Conservation (phyloP, 2,797 vertebrate genomes). For the Hapalemur alaotrensis region DNA sequence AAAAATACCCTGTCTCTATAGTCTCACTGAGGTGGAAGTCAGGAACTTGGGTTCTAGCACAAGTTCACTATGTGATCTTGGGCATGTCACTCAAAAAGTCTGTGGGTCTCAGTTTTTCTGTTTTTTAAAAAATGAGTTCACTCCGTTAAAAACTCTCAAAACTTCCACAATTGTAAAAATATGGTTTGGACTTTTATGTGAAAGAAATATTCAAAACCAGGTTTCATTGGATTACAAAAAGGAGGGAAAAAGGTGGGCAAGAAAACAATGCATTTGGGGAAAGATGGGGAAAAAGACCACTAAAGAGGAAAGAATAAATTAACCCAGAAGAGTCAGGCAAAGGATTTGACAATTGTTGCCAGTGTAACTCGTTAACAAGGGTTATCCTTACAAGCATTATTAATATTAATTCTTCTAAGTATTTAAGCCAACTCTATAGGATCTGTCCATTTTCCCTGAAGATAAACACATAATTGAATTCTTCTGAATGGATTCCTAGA, state of each 20-base stretch:
- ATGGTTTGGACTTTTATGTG: background rate
- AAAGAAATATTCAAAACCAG: background rate
- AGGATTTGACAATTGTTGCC: background rate
- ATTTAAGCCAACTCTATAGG: background rate
- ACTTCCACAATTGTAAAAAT: background rate
- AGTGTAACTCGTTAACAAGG: background rate
- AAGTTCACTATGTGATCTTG: background rate
- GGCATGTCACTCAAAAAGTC: background rate
- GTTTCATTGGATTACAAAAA: background rate
- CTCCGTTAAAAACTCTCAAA: background rate
- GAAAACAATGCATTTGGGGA: background rate
- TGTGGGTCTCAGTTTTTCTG: background rate
- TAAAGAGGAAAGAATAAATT: background rate
- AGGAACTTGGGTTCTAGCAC: background rate
- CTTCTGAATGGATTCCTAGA: background rate
- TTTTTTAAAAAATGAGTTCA: background rate
- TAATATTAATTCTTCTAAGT: background rate
- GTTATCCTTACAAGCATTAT: background rate
- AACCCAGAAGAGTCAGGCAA: background rate
- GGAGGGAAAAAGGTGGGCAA: background rate
- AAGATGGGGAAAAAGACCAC: background rate
- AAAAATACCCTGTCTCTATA: background rate
- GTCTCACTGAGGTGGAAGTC: background rate
- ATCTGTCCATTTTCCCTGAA: background rate
- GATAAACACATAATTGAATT: background rate